Percentiles rank a stretch among this genome's conserved stretches.
phyloP scores from a whole-genome alignment of 2,113 vertebrate genomes.

The Chloropsis hardwickii region DNA sequence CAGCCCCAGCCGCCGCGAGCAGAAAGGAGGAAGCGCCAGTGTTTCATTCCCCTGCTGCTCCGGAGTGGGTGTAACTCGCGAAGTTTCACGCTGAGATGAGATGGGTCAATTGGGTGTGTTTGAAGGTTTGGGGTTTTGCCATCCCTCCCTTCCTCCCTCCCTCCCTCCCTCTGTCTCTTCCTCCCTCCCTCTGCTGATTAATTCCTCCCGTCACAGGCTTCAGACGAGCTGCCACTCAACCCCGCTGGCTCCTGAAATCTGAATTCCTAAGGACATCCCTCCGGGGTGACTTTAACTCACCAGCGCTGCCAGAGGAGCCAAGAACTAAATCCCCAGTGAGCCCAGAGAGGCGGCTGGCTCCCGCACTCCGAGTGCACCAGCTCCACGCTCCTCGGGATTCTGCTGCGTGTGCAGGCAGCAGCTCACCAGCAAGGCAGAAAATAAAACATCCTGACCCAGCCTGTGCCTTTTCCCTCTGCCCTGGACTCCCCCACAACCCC shows the following conservation, averaged over 20 bases:
- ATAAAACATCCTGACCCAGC: neutral
- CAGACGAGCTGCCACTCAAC: slow-evolving; percentile 18
- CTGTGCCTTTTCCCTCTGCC: neutral
- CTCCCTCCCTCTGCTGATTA: slow-evolving; percentile 17
- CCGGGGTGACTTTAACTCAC: neutral
- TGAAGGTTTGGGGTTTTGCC: slow-evolving; percentile 49
- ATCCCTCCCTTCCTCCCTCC: neutral
- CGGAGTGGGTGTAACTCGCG: slow-evolving; percentile 72
- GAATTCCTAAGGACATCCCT: slow-evolving; percentile 13
- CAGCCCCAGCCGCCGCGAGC: slow-evolving; percentile 11
- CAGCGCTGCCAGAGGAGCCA: neutral
- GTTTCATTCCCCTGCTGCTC: slow-evolving; percentile 55
- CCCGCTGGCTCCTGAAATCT: neutral
- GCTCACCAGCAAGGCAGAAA: neutral
- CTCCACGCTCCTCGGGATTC: accelerated
- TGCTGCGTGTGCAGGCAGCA: neutral
- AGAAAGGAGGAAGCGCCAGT: slow-evolving; percentile 67
- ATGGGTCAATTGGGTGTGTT: slow-evolving; percentile 75
- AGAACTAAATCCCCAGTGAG: neutral
- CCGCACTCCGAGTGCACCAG: neutral
- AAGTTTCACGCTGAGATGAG: slow-evolving; percentile 67
- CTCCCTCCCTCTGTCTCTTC: neutral
- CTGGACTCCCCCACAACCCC: accelerated
- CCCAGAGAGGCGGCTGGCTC: neutral
- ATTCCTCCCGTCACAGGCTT: neutral